Evolutionary conservation across 2,888 invertebrate species (phyloP), one percentile per base, ranked within the genome.

Genomic region (Aspidiotus rigidus): DNA sequence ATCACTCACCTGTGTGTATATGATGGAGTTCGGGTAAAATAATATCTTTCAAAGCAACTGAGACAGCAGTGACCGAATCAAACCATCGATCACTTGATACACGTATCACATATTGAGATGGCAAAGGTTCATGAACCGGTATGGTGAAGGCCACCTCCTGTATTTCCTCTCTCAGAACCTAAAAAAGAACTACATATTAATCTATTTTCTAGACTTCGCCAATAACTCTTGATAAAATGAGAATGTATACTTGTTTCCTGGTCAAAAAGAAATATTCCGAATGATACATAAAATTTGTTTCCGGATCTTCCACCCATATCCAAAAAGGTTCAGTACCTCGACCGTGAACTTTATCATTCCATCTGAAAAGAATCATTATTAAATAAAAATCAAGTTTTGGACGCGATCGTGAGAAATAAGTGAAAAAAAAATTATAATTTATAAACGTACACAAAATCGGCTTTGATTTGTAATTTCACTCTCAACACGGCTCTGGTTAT

Each of bases 251-350:
- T 82, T 89, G 88, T 79, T 87, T 89, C 77, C 86, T 89, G 53
- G 87, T 86, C 42, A 95, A 80, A 17, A 88, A 84, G 77, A 97
- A 91, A 75, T 90, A 88, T 78, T 99, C 99, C 69, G 91, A 90
- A 78, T 99, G 98, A 78, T 98, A 95, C 78, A 99, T 96, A 73
- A 87, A 87, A 77, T 97, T 93, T 64, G 86, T 89, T 55, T 92
- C 91, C 0, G 96, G 90, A 79, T 99, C 97, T 78, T 98, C 97
- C 42, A 99, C 90, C 94, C 98, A 97, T 71, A 99, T 85, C 91
- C 95, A 98, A 79, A 95, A 99, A 0, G 90, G 86, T 78, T 97
- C 93, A 0, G 89, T 85, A 0, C 86, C 86, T 78, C 88, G 88
- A 0, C 95, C 93, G 76, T 97, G 95, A 61, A 94, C 84, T 74